Percentiles rank a stretch among this genome's conserved stretches.
These are phyloP conservation scores for Threskiornis aethiopicus DNA, from an alignment of 2,797 vertebrate species.

Conservation along the genomic window DNA sequence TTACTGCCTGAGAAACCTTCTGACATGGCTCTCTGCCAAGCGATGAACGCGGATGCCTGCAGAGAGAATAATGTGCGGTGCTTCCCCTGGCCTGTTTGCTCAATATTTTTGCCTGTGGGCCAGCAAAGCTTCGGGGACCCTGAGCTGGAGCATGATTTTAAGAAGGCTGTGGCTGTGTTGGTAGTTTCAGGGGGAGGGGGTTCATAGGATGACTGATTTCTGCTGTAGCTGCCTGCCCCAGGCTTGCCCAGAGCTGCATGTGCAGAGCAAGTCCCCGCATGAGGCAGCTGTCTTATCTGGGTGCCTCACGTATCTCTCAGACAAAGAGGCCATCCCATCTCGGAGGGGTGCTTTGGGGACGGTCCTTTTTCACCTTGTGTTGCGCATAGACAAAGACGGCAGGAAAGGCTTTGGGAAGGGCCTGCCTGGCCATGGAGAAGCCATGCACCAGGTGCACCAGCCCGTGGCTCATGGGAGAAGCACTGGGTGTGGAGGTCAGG, in stretches of 20 bases:
- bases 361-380: background rate
- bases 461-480: fast-evolving
- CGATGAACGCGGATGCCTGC: fast-evolving
- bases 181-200: fast-evolving
- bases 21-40: background rate
- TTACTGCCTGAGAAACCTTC: background rate
- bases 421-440: background rate
- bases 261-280: background rate
- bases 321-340: background rate
- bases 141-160: background rate
- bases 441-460: background rate
- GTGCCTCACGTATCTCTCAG: fast-evolving
- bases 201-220: background rate
- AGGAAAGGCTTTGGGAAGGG: background rate
- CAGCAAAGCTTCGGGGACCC: background rate
- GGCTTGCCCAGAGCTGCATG: background rate
- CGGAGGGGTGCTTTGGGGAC: background rate
- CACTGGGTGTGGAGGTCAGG: background rate
- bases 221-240: background rate
- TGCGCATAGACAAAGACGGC: fast-evolving
- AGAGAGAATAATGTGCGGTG: background rate
- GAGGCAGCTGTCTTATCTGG: background rate
- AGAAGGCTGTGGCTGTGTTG: background rate
- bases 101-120: background rate
- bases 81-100: background rate